These are phyloP conservation scores for Entomobrya multifasciata DNA, from an alignment of 2,888 invertebrate species.

Conservation along the genomic window DNA sequence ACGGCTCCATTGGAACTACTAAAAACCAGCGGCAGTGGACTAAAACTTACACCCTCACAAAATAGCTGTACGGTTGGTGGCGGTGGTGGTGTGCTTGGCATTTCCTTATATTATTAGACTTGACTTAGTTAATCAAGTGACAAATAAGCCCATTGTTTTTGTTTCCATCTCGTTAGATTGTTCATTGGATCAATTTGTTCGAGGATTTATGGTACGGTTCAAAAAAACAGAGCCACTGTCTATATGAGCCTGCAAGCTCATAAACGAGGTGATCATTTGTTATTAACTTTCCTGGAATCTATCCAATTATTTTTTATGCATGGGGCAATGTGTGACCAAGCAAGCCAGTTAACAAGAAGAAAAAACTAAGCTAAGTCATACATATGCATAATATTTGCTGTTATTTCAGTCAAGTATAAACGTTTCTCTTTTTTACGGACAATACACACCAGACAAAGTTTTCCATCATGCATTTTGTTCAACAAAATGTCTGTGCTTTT, in stretches of 20 bases:
- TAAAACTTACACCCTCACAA: conserved; percentile 8
- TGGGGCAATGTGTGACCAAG: conserved; percentile 9
- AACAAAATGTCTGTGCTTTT: neutral
- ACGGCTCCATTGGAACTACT: neutral
- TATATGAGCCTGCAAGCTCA: neutral
- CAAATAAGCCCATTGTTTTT: conserved; percentile 55
- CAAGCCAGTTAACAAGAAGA: neutral
- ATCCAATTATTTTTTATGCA: conserved; percentile 42
- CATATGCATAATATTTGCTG: neutral
- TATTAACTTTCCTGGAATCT: conserved; percentile 45
- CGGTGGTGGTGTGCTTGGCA: neutral
- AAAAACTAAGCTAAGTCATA: neutral
- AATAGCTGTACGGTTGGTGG: neutral
- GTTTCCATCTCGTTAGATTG: conserved; percentile 56
- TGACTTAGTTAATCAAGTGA: conserved; percentile 38
- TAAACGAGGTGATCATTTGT: conserved; percentile 45
- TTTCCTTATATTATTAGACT: conserved; percentile 7
- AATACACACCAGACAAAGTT: neutral
- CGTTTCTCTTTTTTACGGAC: neutral
- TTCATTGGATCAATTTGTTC: conserved; percentile 42
- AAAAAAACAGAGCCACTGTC: neutral
- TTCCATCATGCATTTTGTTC: neutral
- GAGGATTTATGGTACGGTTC: conserved; percentile 42
- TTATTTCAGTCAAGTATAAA: neutral
- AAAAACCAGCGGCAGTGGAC: no score